Evolutionary conservation across 2,797 vertebrate genomes (phyloP), one percentile per base, ranked within the genome.

Genomic region (Sebastes diploproa): DNA sequence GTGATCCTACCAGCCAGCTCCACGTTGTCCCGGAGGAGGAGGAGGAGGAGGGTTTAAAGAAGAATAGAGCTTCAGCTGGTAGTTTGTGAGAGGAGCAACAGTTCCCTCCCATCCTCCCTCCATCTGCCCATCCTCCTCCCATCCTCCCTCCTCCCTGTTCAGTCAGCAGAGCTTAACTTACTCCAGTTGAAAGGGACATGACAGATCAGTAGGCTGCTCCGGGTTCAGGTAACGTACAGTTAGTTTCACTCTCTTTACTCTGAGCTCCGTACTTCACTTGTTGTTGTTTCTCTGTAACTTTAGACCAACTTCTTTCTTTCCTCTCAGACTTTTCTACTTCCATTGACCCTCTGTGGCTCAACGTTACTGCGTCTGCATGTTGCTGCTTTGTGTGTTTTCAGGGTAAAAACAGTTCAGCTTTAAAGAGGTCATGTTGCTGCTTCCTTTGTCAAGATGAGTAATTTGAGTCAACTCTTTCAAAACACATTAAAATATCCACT

Each of bases 11-110:
- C 91, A 85, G 80, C 72, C 80, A 72, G 65, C 71, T 84, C 84
- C 93, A 94, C 91, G 92, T 92, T 89, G 90, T 72, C 69, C 66
- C 74, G 2, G 56, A 27, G 1, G 56, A 27, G 67, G 46, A 82
- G 84, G 78, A 78, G 84, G 69, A 81, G 77, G 77, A 83, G 69
- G 82, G 82, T 59, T 81, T 87, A 32, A 78, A 75, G 34, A 76
- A 78, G 80, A 83, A 70, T 25, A 80, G 60, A 65, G 60, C 72
- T 75, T 87, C 72, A 83, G 82, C 81, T 90, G 89, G 72, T 89
- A 74, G 77, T 86, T 85, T 78, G 75, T 75, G 79, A 46, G 77
- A 79, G 56, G 80, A 86, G 85, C 86, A 91, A 80, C 85, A 87
- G 72, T 89, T 93, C 78, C 34, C 34, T 36, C 34, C 32, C 32